Evolutionary conservation across 2,888 invertebrate species (phyloP), one percentile per base, ranked within the genome.

Genomic region (Leucozona laternaria): DNA sequence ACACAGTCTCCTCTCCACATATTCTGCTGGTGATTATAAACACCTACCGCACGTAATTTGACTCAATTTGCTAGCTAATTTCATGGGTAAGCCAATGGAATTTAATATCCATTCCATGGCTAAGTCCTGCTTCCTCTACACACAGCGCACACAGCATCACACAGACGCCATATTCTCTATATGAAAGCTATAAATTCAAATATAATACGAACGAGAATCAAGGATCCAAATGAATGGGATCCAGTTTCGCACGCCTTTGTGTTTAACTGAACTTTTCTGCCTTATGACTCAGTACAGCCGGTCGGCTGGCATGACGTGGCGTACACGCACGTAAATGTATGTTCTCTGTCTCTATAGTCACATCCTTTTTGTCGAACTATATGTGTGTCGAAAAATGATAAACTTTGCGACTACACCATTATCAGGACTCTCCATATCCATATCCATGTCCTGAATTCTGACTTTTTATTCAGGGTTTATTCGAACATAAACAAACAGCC

Each of bases 21-120:
- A 45, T 64, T 64, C 48, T 20, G 48, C 55, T 62, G 77, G 71
- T 81, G 71, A 71, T 77, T 60, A 60, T 60, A 25, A 77, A 55
- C 81, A 81, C 70, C 81, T 81, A 64, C 62, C 77, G 37, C 70
- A 77, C 77, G 77, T 81, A 81, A 81, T 81, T 64, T 71, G 77
- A 77, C 77, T 81, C 81, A 71, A 81, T 81, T 81, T 81, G 64
- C 22, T 57, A 77, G 77, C 77, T 77, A 77, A 81, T 81, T 77
- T 81, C 60, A 81, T 70, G 43, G 62, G 45, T 77, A 55, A 70
- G 57, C 81, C 81, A 64, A 48, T 57, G 62, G 55, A 81, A 81
- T 81, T 77, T 64, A 77, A 71, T 77, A 81, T 76, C 68, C 20
- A 13, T 50, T 71, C 62, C 45, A 71, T 62, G 72, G 22, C 37